These are phyloP conservation scores for Pteria penguin DNA, from an alignment of 2,888 invertebrate genomes.

Conservation along the genomic window DNA sequence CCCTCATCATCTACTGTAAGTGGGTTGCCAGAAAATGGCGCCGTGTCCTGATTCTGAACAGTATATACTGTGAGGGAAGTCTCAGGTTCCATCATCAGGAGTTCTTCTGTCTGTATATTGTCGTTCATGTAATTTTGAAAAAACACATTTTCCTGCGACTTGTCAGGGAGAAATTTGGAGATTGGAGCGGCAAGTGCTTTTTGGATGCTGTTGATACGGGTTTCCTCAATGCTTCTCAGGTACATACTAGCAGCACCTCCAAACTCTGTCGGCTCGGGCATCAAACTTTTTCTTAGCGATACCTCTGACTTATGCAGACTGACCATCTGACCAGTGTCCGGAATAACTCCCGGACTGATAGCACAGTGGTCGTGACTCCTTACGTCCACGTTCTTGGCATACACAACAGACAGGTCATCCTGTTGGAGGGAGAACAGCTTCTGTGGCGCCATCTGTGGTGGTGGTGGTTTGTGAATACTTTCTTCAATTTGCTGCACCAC, in stretches of 20 bases:
- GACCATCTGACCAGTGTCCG: background rate
- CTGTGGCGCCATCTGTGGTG: background rate
- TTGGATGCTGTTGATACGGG: background rate
- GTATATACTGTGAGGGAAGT: background rate
- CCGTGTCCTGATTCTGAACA: background rate
- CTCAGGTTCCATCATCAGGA: background rate
- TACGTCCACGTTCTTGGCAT: background rate
- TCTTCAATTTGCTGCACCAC: background rate
- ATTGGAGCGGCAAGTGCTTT: background rate
- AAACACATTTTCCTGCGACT: background rate
- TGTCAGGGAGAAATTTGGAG: background rate
- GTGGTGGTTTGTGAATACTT: background rate
- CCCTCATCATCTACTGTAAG: background rate
- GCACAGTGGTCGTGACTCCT: background rate
- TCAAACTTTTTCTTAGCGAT: background rate
- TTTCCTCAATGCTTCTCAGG: background rate
- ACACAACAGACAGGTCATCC: background rate
- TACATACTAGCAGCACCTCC: background rate
- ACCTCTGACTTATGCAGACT: background rate
- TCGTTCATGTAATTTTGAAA: background rate
- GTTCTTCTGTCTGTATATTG: background rate
- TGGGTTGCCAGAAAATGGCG: background rate
- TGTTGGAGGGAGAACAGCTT: background rate
- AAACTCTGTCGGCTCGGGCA: background rate
- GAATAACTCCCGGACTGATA: background rate